Conservation (phyloP, 2,113 vertebrate genomes). For the Lutjanus erythropterus region DNA sequence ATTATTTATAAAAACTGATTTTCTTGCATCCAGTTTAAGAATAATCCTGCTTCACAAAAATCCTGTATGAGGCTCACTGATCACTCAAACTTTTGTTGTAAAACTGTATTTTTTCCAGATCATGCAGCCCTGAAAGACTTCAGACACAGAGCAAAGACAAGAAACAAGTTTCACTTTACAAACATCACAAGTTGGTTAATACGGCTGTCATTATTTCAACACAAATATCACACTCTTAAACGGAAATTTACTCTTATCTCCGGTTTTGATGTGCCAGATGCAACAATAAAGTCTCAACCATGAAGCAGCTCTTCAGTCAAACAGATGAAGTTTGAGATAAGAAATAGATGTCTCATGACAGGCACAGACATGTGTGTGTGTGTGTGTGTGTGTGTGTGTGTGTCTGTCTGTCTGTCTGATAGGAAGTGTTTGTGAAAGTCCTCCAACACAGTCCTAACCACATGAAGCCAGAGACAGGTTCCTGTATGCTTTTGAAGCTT, state of each 20-base stretch:
- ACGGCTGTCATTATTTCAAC: too few species aligned
- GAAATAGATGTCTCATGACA: neutral
- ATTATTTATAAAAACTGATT: too few species aligned
- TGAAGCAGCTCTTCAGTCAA: neutral
- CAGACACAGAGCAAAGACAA: neutral
- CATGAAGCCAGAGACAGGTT: neutral
- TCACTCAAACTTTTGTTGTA: too few species aligned
- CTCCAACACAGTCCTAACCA: neutral
- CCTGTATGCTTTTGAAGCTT: neutral
- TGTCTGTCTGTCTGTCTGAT: neutral
- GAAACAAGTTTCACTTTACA: neutral
- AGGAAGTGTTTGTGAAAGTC: constrained; percentile 14
- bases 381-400: neutral
- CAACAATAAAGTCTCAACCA: neutral
- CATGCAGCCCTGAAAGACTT: constrained; percentile 6
- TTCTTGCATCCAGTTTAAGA: too few species aligned
- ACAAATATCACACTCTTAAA: too few species aligned
- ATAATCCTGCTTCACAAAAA: too few species aligned
- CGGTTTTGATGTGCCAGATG: neutral
- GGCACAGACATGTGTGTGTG: neutral
- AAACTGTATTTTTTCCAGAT: too few species aligned
- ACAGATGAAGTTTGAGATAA: neutral
- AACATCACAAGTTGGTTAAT: too few species aligned
- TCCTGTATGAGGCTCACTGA: too few species aligned
- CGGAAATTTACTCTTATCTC: too few species aligned